Evolutionary conservation across 2,888 invertebrate genomes (phyloP), one percentile per base, ranked within the genome.

Genomic region (Poecilus cupreus): DNA sequence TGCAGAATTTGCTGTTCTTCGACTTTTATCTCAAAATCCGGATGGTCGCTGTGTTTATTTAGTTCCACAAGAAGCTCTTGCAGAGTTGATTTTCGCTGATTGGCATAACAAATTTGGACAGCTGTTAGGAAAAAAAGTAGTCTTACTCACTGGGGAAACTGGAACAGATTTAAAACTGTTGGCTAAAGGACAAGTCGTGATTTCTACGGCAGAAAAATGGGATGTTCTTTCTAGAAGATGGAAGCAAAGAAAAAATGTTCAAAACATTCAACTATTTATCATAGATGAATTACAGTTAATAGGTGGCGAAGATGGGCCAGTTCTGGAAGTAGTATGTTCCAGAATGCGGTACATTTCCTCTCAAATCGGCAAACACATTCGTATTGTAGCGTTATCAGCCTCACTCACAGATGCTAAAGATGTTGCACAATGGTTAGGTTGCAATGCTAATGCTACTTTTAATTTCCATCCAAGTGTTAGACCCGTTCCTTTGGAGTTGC

Each of bases 381-480:
- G 99, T 13, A 97, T 99, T 78, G 94, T 99, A 37, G 98, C 98
- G 0, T 90, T 99, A 11, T 97, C 97, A 2, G 95, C 98, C 0
- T 98, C 99, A 0, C 90, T 99, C 72, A 96, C 97, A 13, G 98
- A 99, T 90, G 98, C 99, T 0, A 93, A 96, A 84, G 98, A 99
- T 89, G 94, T 98, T 3, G 95, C 98, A 0, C 97, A 97, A 87
- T 99, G 99, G 99, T 90, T 99, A 54, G 98, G 98, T 18, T 98
- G 98, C 87, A 95, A 95, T 85, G 93, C 97, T 1, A 96, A 97
- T 85, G 94, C 96, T 24, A 96, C 97, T 1, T 99, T 99, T 90
- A 99, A 99, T 91, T 99, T 99, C 90, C 98, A 99, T 87, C 99
- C 99, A 0, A 98, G 97, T 87, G 98, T 99, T 1, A 91, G 99